These are phyloP conservation scores for Ophion obscuratus DNA, from an alignment of 2,888 invertebrate species.

Conservation along the genomic window DNA sequence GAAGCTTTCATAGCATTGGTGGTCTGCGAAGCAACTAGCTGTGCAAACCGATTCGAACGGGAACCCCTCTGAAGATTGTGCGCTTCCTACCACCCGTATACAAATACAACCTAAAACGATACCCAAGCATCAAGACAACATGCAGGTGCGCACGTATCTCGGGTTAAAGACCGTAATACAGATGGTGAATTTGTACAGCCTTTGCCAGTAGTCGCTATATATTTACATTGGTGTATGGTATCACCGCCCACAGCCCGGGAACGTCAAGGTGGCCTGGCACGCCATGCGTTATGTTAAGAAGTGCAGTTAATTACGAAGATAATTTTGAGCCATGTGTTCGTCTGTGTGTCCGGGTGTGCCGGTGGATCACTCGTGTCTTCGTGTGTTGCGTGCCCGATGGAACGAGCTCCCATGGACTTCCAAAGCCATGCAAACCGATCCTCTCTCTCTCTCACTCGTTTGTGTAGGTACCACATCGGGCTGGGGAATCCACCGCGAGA, in stretches of 20 bases:
- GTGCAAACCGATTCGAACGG: too few species aligned
- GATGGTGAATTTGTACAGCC: constrained; percentile 58
- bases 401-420: constrained; percentile 77
- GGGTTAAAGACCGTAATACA: constrained; percentile 26
- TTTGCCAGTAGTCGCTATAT: constrained; percentile 73
- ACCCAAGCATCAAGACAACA: neutral
- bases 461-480: constrained; percentile 2
- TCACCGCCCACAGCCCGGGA: constrained; percentile 60
- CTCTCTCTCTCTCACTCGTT: constrained; percentile 6
- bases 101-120: too few species aligned
- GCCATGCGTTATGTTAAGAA: constrained; percentile 84
- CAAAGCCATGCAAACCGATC: constrained; percentile 79
- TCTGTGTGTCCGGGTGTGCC: constrained; percentile 14
- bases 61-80: neutral
- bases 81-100: too few species aligned
- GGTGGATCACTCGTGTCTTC: constrained; percentile 36
- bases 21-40: too few species aligned
- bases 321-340: constrained; percentile 80
- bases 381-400: constrained; percentile 82
- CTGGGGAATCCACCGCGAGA: constrained; percentile 4
- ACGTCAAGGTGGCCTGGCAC: constrained; percentile 80
- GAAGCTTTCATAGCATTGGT: neutral
- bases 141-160: constrained; percentile 30
- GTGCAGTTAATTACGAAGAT: constrained; percentile 84
- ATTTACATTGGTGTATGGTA: constrained; percentile 66